Evolutionary conservation across 2,113 vertebrate genomes (phyloP), one percentile per base, ranked within the genome.

Genomic region (Argyrosomus japonicus): DNA sequence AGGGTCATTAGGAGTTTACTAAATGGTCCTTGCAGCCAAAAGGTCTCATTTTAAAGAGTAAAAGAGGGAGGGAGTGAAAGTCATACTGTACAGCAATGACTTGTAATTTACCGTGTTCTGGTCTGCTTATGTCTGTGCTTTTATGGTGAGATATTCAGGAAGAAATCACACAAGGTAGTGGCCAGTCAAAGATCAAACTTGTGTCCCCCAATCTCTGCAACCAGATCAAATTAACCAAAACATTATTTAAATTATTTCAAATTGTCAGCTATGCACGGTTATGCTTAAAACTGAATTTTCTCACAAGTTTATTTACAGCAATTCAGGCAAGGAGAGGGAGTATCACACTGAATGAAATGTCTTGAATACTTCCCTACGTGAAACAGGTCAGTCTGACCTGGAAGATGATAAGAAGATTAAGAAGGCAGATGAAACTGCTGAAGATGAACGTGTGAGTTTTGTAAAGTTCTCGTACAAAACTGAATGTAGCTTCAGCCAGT

Each of bases 311-410:
- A 61, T 81, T 40, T 54, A 47, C 17, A 73, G 27, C 45, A 62
- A 21, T 27, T 58, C 40, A 68, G 36, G 18, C 27, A 48, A 56
- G 23, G 25, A 19, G 12, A 62, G 3, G 43, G 61, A 54, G 27
- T 47, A n/a, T 68, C 11, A 15, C 36, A 21, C 21, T 1, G 40
- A 48, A 62, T 58, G 21, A 68, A 71, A 79, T 56, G n/a, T 75
- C 75, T 50, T 45, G 45, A 29, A 68, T 65, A 27, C 4, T 17
- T 57, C 43, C 9, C 50, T 5, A 10, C 18, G 50, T 60, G 18
- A 51, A 79, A 68, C 6, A 47, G 77, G 85, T 87, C 81, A 68
- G 9, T 75, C 73, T 73, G 75, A 84, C 85, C 75, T 62, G 72
- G 21, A 18, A 9, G 58, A 47, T 60, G 75, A 58, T 68, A 45